Evolutionary conservation across 2,888 invertebrate species (phyloP).

Genomic region (Caenorhabditis afra): DNA sequence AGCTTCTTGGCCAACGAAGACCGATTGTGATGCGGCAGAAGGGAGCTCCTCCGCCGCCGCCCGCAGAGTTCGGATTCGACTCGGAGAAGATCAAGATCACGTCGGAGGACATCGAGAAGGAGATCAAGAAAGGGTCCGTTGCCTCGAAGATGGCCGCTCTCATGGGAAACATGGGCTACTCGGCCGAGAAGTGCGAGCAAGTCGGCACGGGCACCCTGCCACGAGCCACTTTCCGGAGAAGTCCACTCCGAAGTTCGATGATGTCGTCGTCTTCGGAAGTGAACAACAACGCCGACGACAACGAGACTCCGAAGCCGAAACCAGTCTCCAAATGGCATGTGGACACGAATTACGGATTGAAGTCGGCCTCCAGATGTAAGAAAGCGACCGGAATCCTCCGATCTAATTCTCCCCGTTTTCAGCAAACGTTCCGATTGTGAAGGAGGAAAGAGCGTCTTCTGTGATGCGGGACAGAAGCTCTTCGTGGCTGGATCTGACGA

Average conservation of each 20-base stretch:
- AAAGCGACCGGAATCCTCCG: too few relatives aligned
- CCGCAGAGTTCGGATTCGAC: constrained; percentile 71
- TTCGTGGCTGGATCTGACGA: constrained; percentile 61
- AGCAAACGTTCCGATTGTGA: constrained; percentile 66
- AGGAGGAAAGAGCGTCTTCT: constrained; percentile 59
- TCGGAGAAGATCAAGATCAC: constrained; percentile 66
- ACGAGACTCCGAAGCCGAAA: constrained; percentile 60
- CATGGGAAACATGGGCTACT: constrained; percentile 60
- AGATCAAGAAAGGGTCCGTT: constrained; percentile 65
- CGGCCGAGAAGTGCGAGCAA: constrained; percentile 50
- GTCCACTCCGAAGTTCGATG: constrained; percentile 57
- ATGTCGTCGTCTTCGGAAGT: constrained; percentile 61
- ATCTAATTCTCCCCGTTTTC: constrained; percentile 18
- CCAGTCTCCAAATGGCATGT: constrained; percentile 70
- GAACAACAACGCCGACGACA: constrained; percentile 62
- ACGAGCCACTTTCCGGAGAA: constrained; percentile 61
- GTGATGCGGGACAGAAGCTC: constrained; percentile 58
- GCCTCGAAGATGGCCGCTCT: constrained; percentile 65
- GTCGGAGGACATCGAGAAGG: constrained; percentile 31
- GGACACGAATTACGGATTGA: constrained; percentile 61
- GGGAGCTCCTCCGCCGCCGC: constrained; percentile 64
- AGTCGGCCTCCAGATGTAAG: constrained; percentile 52
- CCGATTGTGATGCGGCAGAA: constrained; percentile 62
- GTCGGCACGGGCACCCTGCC: constrained; percentile 61
- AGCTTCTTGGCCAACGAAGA: constrained; percentile 54